Evolutionary conservation across 2,888 invertebrate genomes (phyloP).

Genomic region (Leptopterna dolabrata): DNA sequence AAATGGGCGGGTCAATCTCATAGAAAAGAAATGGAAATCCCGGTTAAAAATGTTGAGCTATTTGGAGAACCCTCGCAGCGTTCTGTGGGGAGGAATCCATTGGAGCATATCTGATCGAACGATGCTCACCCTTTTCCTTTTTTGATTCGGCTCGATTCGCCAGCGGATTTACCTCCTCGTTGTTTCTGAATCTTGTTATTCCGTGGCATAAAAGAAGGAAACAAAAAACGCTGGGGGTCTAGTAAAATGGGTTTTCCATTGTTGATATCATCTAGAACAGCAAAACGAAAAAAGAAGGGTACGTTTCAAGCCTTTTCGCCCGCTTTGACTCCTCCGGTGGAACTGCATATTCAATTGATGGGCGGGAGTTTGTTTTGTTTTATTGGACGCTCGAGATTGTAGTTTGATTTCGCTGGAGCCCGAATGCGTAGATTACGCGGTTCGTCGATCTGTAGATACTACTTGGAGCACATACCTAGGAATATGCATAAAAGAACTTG

Average conservation of each 20-base stretch:
- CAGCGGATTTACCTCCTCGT: slow-evolving; percentile 7
- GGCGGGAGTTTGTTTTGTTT: not conserved
- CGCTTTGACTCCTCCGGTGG: not conserved
- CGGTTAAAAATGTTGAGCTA: not conserved
- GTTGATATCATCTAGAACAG: not conserved
- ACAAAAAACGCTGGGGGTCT: not conserved
- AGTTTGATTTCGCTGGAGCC: too few species aligned
- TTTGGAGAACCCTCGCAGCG: not conserved
- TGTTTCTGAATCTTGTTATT: not conserved
- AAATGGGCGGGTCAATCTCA: too few species aligned
- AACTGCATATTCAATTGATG: not conserved
- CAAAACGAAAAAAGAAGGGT: not conserved
- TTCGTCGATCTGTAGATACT: too few species aligned
- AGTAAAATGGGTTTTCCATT: not conserved
- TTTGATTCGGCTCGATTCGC: not conserved
- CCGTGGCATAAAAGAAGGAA: not conserved
- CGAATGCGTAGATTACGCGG: too few species aligned
- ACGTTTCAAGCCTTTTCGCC: not conserved
- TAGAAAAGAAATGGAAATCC: too few species aligned
- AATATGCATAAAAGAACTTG: too few species aligned
- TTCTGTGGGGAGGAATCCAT: not conserved
- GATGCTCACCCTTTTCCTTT: not conserved
- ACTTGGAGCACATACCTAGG: too few species aligned
- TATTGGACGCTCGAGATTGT: not conserved
- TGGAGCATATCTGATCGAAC: slow-evolving; percentile 11